These are phyloP conservation scores for Zenarchopterus dispar DNA, from an alignment of 2,797 vertebrate genomes.

Conservation along the genomic window DNA sequence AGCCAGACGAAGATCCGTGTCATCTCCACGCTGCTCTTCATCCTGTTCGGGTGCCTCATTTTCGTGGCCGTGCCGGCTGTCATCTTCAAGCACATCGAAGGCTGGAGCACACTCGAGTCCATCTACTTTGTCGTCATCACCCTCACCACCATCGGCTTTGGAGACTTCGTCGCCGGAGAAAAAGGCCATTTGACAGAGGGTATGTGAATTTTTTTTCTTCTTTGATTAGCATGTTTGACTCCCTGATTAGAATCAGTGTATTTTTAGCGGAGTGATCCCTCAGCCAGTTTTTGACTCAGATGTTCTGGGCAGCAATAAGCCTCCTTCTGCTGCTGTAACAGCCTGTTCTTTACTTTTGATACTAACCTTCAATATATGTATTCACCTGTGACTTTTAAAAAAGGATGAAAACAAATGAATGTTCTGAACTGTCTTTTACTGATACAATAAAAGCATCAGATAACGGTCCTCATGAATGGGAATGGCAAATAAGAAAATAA, in stretches of 20 bases:
- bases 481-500: too few relatives aligned
- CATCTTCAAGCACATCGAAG: conserved; percentile 98
- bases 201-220: conserved; percentile 23
- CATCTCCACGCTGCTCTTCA: conserved; percentile 96
- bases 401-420: too few relatives aligned
- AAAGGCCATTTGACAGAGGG: conserved; percentile 56
- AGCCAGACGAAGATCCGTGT: conserved; percentile 98
- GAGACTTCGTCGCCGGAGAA: conserved; percentile 96
- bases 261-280: conserved; percentile 31
- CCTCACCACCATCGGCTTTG: conserved; percentile 97
- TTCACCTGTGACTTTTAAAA: too few relatives aligned
- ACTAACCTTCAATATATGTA: too few relatives aligned
- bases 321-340: background rate
- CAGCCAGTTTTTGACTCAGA: conserved; percentile 24
- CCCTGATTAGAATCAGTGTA: conserved; percentile 9
- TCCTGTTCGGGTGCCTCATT: conserved; percentile 94
- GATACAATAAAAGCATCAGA: too few relatives aligned
- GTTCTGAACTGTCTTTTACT: too few relatives aligned
- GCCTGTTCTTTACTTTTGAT: background rate
- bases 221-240: conserved; percentile 24
- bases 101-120: conserved; percentile 95
- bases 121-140: conserved; percentile 99
- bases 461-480: too few relatives aligned
- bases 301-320: conserved; percentile 9
- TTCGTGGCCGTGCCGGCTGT: conserved; percentile 95